These are phyloP conservation scores for Tetheella fluctuosa DNA, from an alignment of 2,888 invertebrate genomes.

Conservation along the genomic window DNA sequence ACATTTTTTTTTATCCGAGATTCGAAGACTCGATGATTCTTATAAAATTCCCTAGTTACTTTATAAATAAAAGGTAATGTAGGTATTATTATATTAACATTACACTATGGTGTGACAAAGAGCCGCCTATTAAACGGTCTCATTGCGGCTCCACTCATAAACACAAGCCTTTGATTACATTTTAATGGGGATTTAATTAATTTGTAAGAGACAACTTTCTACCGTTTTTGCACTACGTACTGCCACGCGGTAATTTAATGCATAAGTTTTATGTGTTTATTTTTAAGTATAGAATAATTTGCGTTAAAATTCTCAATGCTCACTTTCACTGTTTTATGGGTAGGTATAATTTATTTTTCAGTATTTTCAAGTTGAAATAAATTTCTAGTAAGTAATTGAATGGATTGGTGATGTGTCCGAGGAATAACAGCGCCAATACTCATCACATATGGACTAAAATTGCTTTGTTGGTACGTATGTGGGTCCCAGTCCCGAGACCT, in stretches of 20 bases:
- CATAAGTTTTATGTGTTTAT: background rate
- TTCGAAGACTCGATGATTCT: too few relatives aligned
- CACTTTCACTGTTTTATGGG: background rate
- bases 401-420: too few relatives aligned
- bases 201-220: constrained; percentile 48
- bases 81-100: background rate
- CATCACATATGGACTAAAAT: too few relatives aligned
- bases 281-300: background rate
- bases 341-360: background rate
- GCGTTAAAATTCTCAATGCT: background rate
- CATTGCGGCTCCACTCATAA: constrained; percentile 20
- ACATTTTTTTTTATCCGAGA: too few relatives aligned
- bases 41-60: too few relatives aligned
- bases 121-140: constrained; percentile 5
- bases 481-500: too few relatives aligned
- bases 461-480: too few relatives aligned
- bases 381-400: too few relatives aligned
- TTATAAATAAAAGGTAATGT: too few relatives aligned
- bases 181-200: constrained; percentile 54
- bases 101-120: background rate
- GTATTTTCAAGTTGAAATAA: background rate
- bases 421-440: too few relatives aligned
- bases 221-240: constrained; percentile 18
- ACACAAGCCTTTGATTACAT: constrained; percentile 40
- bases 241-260: constrained; percentile 5